Base-by-base conservation (phyloP, 2,797 vertebrate species). In the Lates japonicus region DNA sequence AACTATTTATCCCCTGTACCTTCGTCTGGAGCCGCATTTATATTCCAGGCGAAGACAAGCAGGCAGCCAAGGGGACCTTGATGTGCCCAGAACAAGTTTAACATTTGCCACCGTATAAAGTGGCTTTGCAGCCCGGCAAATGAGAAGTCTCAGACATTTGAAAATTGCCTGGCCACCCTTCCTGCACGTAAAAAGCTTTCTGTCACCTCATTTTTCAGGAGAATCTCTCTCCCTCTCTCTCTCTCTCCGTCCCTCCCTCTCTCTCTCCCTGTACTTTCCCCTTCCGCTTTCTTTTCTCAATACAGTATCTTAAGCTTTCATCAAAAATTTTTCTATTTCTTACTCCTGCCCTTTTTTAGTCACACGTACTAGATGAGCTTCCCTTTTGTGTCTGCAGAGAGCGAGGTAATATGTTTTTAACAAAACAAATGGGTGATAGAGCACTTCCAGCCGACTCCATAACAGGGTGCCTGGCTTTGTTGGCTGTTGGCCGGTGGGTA, bases 151-250 rank as follows among this genome's bases (percentile, higher is more conserved):
- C 81, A 91, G 89, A 92, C 87, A 79, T 93, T 92, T 93, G 84
- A 91, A 92, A 91, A 92, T 93, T 92, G 89, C 85, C 85, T 87
- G 76, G 84, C 88, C 87, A 80, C 80, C 83, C 81, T 85, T 78
- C 80, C 72, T 67, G 66, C 75, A 80, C 72, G 58, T 90, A 92
- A 92, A 91, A 92, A 88, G 88, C 90, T 92, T 90, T 89, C 85
- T 88, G 89, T 91, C 92, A 90, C 88, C 85, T 93, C 77, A 90
- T 94, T 93, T 93, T 92, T 93, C 85, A 90, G 84, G 65, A 74
- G 76, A 82, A 81, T 84, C 77, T 82, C 57, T 73, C 68, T 60
- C 54, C 71, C 16, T 31, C 1, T 63, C 65, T n/a, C 37, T 55
- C 64, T 11, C 20, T 58, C 68, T 10, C 63, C 73, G 60, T 59